These are phyloP conservation scores for Aporophyla lueneburgensis DNA, from an alignment of 2,888 invertebrate species.

Conservation along the genomic window DNA sequence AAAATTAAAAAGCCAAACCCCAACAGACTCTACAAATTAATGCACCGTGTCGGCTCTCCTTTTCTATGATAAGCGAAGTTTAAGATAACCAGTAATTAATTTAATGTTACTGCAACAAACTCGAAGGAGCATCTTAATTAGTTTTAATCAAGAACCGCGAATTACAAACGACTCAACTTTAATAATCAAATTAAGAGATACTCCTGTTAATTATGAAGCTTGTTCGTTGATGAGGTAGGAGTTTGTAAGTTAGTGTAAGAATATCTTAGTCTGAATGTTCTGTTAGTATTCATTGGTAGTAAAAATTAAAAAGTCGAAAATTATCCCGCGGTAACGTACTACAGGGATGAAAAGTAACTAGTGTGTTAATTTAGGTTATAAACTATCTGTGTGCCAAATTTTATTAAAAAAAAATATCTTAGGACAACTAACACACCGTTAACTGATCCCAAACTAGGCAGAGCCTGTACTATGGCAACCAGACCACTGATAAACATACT, in stretches of 20 bases:
- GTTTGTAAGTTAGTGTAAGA: slow-evolving; percentile 3
- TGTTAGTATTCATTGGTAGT: neutral
- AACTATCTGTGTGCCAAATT: too few species aligned
- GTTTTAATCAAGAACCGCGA: slow-evolving; percentile 53
- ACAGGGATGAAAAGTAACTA: too few species aligned
- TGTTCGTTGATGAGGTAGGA: slow-evolving; percentile 39
- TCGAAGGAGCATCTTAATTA: slow-evolving; percentile 49
- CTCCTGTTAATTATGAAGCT: slow-evolving; percentile 54
- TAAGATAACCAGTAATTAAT: slow-evolving; percentile 52
- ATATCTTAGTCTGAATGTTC: neutral
- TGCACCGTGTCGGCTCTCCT: neutral
- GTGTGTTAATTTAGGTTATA: too few species aligned
- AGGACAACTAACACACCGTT: too few species aligned
- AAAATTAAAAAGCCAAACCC: neutral
- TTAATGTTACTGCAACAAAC: slow-evolving; percentile 47
- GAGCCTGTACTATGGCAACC: too few species aligned
- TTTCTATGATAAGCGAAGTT: neutral
- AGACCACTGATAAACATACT: too few species aligned
- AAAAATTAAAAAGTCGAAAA: too few species aligned
- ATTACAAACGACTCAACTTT: slow-evolving; percentile 52
- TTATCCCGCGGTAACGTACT: too few species aligned
- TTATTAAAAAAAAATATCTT: too few species aligned
- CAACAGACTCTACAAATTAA: neutral
- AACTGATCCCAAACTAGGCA: too few species aligned
- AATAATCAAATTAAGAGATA: slow-evolving; percentile 50